Conservation (phyloP, 2,113 vertebrate species). For the Strigops habroptila region DNA sequence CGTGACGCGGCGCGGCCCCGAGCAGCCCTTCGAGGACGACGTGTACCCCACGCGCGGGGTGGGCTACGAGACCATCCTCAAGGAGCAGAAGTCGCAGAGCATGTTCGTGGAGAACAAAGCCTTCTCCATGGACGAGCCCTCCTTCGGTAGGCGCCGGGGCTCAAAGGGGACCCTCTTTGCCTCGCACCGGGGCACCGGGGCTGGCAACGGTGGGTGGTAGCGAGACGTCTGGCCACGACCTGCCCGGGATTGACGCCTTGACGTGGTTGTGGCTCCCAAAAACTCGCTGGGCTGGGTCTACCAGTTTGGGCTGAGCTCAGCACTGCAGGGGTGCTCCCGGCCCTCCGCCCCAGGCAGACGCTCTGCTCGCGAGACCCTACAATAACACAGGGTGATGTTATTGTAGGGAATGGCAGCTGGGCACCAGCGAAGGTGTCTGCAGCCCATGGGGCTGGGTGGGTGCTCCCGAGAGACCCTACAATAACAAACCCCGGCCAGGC, state of each 20-base stretch:
- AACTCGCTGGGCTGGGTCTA: constrained; percentile 41
- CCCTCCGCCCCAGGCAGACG: not conserved
- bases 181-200: not conserved
- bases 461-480: not conserved
- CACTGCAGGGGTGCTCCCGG: not conserved
- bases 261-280: not conserved
- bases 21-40: constrained; percentile 68
- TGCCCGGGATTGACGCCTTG: not conserved
- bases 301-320: constrained; percentile 31
- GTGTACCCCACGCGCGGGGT: constrained; percentile 78
- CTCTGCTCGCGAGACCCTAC: not conserved
- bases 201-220: not conserved
- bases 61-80: constrained; percentile 92
- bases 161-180: not conserved
- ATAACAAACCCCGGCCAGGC: not conserved
- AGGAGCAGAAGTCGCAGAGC: constrained; percentile 81
- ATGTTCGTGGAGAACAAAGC: constrained; percentile 95
- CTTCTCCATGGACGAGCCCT: constrained; percentile 91
- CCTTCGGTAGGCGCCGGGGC: constrained; percentile 66
- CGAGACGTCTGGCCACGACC: not conserved
- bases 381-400: not conserved
- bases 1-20: constrained; percentile 57
- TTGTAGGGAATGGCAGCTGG: not conserved
- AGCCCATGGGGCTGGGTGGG: not conserved
- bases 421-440: not conserved